These are phyloP conservation scores for Urocolius indicus DNA, from an alignment of 2,113 vertebrate species.

Conservation along the genomic window DNA sequence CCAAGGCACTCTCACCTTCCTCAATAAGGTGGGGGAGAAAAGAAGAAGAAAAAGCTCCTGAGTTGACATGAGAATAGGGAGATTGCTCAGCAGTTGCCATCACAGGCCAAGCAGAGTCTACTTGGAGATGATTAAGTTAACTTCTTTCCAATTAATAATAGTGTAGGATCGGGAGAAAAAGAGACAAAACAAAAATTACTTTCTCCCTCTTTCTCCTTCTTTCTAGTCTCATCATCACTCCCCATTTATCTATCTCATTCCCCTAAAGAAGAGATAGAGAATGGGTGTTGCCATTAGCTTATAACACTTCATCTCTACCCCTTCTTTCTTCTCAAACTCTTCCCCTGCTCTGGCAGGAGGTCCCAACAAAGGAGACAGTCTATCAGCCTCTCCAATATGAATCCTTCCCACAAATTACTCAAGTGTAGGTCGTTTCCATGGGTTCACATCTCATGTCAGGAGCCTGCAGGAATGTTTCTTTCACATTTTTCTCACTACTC, in stretches of 20 bases:
- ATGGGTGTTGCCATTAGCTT: neutral
- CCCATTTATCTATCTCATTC: neutral
- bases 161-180: neutral
- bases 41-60: neutral
- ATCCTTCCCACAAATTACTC: neutral
- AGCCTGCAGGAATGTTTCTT: neutral
- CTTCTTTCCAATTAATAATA: neutral
- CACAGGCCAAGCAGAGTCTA: neutral
- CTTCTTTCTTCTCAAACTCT: neutral
- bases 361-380: neutral
- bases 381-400: neutral
- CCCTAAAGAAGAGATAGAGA: accelerated
- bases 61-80: neutral
- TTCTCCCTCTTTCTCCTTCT: neutral
- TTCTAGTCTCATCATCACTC: neutral
- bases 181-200: neutral
- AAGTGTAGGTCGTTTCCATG: accelerated
- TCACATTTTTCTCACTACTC: neutral
- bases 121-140: neutral
- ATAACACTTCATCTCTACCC: accelerated
- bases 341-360: accelerated
- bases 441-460: neutral
- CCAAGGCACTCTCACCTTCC: neutral
- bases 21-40: neutral
- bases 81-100: neutral